phyloP scores from a whole-genome alignment of 2,113 vertebrate species.

The Notechis scutatus region DNA sequence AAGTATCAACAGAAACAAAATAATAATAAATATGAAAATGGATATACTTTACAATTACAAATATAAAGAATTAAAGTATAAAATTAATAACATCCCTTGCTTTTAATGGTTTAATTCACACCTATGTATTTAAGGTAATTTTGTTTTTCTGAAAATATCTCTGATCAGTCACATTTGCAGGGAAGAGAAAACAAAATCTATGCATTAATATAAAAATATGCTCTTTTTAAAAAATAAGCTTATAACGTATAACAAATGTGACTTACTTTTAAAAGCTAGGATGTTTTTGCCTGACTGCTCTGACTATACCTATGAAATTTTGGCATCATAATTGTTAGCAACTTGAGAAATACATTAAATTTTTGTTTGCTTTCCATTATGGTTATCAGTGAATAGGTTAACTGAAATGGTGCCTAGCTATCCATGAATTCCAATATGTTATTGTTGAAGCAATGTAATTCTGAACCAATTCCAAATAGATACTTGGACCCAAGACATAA shows the following conservation, averaged over 20 bases:
- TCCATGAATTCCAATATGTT: conserved; percentile 31
- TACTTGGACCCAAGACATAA: conserved; percentile 26
- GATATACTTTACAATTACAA: background rate
- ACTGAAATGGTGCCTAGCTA: background rate
- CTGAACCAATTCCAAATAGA: conserved; percentile 49
- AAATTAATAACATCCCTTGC: background rate
- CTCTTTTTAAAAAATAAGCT: conserved; percentile 4
- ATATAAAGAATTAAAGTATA: background rate
- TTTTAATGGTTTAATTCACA: conserved; percentile 5
- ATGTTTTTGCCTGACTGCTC: background rate
- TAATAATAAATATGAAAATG: background rate
- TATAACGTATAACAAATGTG: background rate
- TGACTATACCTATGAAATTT: conserved; percentile 13
- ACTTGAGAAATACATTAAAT: conserved; percentile 7
- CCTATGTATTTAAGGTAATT: background rate
- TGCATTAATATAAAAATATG: background rate
- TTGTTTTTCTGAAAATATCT: background rate
- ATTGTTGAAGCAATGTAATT: conserved; percentile 40
- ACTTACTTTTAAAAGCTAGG: background rate
- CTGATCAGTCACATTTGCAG: background rate
- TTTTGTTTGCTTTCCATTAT: conserved; percentile 11
- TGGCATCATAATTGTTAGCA: conserved; percentile 26
- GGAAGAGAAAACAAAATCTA: background rate
- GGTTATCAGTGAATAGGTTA: background rate
- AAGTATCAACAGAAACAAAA: conserved; percentile 22